Base-by-base conservation (phyloP, 2,797 vertebrate genomes). In the Pelobates cultripes region DNA sequence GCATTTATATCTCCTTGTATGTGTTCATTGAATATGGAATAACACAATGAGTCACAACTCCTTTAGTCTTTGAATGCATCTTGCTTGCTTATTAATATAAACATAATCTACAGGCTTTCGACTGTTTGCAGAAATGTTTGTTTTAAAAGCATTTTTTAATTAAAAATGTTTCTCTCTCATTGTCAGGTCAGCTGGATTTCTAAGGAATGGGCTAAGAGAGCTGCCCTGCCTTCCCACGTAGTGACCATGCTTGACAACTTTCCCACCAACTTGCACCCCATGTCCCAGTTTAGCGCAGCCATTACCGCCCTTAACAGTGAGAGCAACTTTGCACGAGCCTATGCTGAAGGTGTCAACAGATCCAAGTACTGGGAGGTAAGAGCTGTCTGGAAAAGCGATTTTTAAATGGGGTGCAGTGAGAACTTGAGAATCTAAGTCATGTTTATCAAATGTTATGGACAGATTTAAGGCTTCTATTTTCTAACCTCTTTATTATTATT, bases 161-260 rank as follows among this genome's bases (percentile, higher is more conserved):
- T 28, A 28, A 28, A 28, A 28, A 28, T 42, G n/a, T n/a, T 6
- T 43, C 55, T 40, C 64, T 43, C 74, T 40, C 12, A 74, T 70
- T 44, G 3, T 0, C 77, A 99, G 97, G 96, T 94, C 51, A 96
- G 71, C 85, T 99, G 97, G 97, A 87, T 99, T 78, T 99, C 97
- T 73, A 94, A 94, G 73, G 97, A 99, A 82, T 99, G 98, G 97
- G 97, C 97, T 0, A 97, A 96, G 84, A 94, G 97, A 0, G 97
- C 97, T 0, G 97, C 97, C 0, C 94, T 99, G 70, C 97, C 97
- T 74, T 99, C 98, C 13, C 97, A 98, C 0, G 97, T 99, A 57
- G 97, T 97, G 88, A 98, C 97, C 86, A 99, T 99, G 97, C 86
- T 98, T 92, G 98, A 99, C 88, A 99, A 98, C 86, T 98, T 99